A percentile compares a stretch with the other conserved stretches of the same genome.
These are phyloP conservation scores for Arctocebus calabarensis DNA, from an alignment of 2,797 vertebrate genomes.

Conservation along the genomic window DNA sequence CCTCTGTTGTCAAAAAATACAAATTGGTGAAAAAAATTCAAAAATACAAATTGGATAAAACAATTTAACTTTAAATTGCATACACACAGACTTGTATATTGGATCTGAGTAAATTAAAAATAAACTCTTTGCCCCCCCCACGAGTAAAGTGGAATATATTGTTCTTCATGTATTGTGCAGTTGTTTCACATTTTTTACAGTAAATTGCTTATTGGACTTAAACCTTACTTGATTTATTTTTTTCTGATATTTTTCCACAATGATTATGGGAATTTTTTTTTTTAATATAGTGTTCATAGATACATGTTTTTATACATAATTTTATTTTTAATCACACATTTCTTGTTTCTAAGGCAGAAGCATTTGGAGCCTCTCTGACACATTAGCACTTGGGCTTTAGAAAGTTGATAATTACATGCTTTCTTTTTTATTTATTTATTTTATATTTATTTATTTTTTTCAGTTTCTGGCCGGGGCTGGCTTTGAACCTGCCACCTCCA, in stretches of 20 bases:
- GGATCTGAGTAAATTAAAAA: not conserved
- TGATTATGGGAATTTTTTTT: not conserved
- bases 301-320: not conserved
- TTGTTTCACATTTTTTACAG: not conserved
- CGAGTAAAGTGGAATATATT: not conserved
- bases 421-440: not conserved
- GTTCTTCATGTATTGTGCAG: not conserved
- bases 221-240: not conserved
- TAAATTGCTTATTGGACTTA: conserved; percentile 8
- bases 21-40: not conserved
- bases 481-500: no score
- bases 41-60: not conserved
- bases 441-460: no score
- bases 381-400: not conserved
- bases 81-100: not conserved
- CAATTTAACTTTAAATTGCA: not conserved
- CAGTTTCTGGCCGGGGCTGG: no score
- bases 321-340: not conserved
- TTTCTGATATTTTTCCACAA: not conserved
- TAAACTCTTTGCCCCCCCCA: not conserved
- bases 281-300: not conserved
- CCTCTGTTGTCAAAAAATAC: not conserved
- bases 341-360: not conserved
- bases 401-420: not conserved
- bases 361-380: not conserved